Conservation (phyloP, 2,888 invertebrate species). For the Carcina quercana region DNA sequence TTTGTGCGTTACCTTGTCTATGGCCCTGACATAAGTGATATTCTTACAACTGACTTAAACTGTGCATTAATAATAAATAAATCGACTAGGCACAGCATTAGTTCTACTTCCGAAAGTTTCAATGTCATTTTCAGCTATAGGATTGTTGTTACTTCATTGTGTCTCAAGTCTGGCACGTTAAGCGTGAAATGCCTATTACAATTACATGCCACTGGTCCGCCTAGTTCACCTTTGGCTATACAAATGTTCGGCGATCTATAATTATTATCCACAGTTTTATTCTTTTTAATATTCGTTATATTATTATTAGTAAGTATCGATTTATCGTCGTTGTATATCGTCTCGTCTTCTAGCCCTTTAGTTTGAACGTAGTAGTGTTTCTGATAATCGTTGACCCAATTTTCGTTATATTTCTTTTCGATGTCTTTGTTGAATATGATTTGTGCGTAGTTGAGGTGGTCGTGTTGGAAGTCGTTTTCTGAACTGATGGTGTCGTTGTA, state of each 20-base stretch:
- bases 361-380: constrained; percentile 35
- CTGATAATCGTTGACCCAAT: constrained; percentile 40
- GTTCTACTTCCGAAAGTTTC: constrained; percentile 24
- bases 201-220: constrained; percentile 51
- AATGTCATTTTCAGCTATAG: constrained; percentile 29
- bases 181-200: constrained; percentile 65
- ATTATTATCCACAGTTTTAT: constrained; percentile 39
- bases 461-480: constrained; percentile 27
- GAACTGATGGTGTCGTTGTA: constrained; percentile 43
- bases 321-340: constrained; percentile 25
- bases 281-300: constrained; percentile 39
- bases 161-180: constrained; percentile 54
- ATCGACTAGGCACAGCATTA: constrained; percentile 44
- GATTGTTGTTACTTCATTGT: constrained; percentile 54
- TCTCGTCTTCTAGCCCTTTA: constrained; percentile 26
- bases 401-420: constrained; percentile 39
- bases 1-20: too few species aligned
- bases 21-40: too few species aligned
- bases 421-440: constrained; percentile 39
- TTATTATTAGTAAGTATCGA: constrained; percentile 36
- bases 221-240: constrained; percentile 51
- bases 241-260: constrained; percentile 62
- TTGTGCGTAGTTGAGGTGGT: constrained; percentile 35
- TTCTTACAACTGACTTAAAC: too few species aligned
- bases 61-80: constrained; percentile 32